A percentile compares a stretch with the other conserved stretches of the same genome.
Conservation (phyloP, 2,113 vertebrate genomes). For the Tricholaema leucomelas region DNA sequence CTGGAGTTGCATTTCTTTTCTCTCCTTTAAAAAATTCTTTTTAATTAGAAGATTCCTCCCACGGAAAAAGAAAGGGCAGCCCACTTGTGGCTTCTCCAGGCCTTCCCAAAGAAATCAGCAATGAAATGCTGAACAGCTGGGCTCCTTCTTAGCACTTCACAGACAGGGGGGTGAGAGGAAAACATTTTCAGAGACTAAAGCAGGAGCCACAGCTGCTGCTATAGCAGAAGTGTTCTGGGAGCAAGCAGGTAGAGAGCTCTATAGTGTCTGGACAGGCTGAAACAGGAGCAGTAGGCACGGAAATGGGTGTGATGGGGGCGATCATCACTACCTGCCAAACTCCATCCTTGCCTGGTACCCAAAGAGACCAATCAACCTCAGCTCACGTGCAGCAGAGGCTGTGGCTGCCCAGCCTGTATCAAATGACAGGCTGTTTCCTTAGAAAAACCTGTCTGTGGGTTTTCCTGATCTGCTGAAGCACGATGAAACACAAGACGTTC, state of each 20-base stretch:
- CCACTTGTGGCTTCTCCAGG: constrained; percentile 25
- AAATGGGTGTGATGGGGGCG: neutral
- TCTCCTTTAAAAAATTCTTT: rapidly evolving
- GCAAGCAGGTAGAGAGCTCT: constrained; percentile 22
- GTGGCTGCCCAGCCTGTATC: neutral
- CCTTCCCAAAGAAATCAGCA: constrained; percentile 30
- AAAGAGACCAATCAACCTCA: neutral
- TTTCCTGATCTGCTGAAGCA: neutral
- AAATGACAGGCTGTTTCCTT: neutral
- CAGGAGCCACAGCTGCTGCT: constrained; percentile 20
- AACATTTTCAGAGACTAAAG: constrained; percentile 38
- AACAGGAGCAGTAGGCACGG: neutral
- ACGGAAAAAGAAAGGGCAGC: neutral
- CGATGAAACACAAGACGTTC: neutral
- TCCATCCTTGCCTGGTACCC: neutral
- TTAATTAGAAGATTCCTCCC: neutral
- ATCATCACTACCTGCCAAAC: neutral
- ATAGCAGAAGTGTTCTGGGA: neutral
- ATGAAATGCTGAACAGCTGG: constrained; percentile 54
- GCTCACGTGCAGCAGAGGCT: neutral
- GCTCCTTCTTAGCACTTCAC: constrained; percentile 39
- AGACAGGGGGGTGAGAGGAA: constrained; percentile 10
- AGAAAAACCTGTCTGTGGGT: neutral
- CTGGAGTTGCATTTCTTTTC: neutral
- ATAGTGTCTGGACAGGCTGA: neutral